Conservation (phyloP, 1,140 invertebrate genomes). For the Lucilia cuprina region DNA sequence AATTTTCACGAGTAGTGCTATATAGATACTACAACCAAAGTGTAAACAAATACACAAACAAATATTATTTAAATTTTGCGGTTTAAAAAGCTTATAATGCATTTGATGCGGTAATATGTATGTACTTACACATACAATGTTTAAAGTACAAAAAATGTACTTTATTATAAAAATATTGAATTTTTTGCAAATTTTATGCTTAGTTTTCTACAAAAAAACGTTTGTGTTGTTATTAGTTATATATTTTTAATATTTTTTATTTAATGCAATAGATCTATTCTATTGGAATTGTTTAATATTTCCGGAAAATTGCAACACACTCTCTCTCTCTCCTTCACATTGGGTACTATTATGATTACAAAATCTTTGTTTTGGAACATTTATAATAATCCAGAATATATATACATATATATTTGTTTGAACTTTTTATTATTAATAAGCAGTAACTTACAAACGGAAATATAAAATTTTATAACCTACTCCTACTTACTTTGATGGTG, state of each 20-base stretch:
- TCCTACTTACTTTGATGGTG: no score
- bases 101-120: background rate
- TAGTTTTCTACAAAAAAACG: background rate
- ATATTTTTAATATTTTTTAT: background rate
- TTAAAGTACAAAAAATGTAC: background rate
- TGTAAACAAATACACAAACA: background rate
- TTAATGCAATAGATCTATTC: no score
- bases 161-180: background rate
- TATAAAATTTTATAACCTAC: no score
- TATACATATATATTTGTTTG: no score
- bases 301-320: no score
- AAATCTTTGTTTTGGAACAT: no score
- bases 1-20: background rate
- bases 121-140: background rate
- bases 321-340: no score
- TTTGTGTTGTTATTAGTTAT: background rate
- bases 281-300: no score
- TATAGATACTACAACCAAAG: background rate
- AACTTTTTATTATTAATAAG: no score
- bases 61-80: conserved; percentile 7
- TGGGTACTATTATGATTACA: no score
- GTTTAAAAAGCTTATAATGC: conserved; percentile 14
- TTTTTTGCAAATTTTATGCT: background rate
- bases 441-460: no score
- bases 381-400: no score